These are phyloP conservation scores for Luperina nickerlii DNA, from an alignment of 2,888 invertebrate species.

Conservation along the genomic window DNA sequence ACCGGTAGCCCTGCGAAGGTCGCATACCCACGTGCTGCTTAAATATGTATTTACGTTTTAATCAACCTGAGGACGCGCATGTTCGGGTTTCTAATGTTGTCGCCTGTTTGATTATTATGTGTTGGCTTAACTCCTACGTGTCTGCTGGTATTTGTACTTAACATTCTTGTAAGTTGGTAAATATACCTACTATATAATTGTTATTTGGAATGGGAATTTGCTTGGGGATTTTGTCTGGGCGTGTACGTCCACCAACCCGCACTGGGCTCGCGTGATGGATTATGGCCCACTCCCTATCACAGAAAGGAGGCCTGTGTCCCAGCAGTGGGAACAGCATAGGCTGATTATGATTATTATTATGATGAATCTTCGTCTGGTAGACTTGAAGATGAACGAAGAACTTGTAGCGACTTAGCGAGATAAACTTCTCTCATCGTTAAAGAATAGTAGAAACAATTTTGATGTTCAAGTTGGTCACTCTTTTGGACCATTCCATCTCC, in stretches of 20 bases:
- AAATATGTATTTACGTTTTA: slow-evolving; percentile 70
- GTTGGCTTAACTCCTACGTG: slow-evolving; percentile 48
- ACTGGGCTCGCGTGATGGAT: background rate
- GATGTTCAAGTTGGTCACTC: background rate
- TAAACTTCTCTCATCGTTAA: background rate
- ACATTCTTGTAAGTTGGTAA: slow-evolving; percentile 38
- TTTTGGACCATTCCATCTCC: no score
- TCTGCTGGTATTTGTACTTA: slow-evolving; percentile 46
- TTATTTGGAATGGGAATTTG: background rate
- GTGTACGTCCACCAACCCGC: background rate
- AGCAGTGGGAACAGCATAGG: background rate
- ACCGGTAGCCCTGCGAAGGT: slow-evolving; percentile 76
- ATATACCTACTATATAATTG: slow-evolving; percentile 15
- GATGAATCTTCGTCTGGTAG: background rate
- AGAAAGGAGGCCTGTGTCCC: background rate
- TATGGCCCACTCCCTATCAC: background rate
- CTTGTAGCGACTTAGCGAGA: no score
- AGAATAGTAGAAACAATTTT: background rate
- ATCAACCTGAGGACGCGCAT: slow-evolving; percentile 60
- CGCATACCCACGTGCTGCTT: slow-evolving; percentile 65
- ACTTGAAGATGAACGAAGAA: background rate
- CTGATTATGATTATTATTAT: background rate
- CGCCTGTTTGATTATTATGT: slow-evolving; percentile 62
- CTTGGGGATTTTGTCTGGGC: background rate
- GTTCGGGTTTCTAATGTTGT: slow-evolving; percentile 65